Conservation (phyloP, 2,113 vertebrate genomes). For the Larimichthys crocea region DNA sequence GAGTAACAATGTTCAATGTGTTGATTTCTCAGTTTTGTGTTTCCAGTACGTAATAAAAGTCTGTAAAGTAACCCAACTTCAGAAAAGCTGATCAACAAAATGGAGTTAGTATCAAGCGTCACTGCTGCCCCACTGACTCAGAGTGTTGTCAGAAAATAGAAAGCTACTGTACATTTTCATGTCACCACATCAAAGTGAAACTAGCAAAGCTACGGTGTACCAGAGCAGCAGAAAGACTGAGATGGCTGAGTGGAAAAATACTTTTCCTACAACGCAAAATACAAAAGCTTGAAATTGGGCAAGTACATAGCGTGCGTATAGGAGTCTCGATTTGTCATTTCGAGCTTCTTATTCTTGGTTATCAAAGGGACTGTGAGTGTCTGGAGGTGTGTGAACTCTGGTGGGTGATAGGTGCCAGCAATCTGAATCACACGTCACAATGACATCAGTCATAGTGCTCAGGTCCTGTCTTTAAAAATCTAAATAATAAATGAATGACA, state of each 20-base stretch:
- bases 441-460: constrained; percentile 2
- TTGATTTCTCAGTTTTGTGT: neutral
- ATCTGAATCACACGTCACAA: constrained; percentile 23
- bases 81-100: neutral
- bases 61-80: neutral
- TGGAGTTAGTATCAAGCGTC: neutral
- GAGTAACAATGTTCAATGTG: neutral
- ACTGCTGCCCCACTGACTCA: constrained; percentile 21
- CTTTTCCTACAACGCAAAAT: constrained; percentile 40
- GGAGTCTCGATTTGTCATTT: constrained; percentile 58
- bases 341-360: constrained; percentile 32
- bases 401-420: constrained; percentile 7
- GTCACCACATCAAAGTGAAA: constrained; percentile 62
- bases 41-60: neutral
- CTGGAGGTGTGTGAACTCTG: constrained; percentile 55
- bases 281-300: constrained; percentile 51
- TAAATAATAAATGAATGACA: constrained; percentile 1
- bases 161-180: constrained; percentile 41
- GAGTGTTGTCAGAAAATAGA: constrained; percentile 29
- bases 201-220: neutral
- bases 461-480: neutral
- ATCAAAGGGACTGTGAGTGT: constrained; percentile 44
- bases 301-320: constrained; percentile 65
- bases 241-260: constrained; percentile 46
- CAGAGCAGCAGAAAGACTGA: constrained; percentile 20